Evolutionary conservation across 23 tunicate genomes (phyloP), one percentile per base, ranked within the genome.

Genomic region (Pegea sp.): DNA sequence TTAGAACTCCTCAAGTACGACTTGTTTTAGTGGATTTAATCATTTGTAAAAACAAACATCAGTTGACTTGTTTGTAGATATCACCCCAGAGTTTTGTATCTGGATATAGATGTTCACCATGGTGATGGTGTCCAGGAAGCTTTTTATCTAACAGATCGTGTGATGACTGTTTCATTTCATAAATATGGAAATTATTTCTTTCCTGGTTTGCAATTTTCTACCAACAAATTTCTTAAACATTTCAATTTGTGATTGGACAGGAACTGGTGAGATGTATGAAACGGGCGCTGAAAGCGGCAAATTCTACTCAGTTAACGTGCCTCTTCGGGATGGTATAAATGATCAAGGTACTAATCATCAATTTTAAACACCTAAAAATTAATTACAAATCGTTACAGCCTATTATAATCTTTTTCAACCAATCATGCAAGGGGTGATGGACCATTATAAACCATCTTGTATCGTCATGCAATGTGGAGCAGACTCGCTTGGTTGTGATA

Each of bases 111-210:
- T 72, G 99, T 91, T 23, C 99, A 91, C 30, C 99, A 91, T 69
- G 99, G 99, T 56, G 99, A 91, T 64, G 99, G 99, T 21, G 99
- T 91, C 3, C 99, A 91, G 48, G 99, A 91, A 52, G 99, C 99
- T 13, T 91, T 91, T 68, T 91, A 78, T 53, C 61, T 78, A 19
- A 78, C 99, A 5, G 99, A 91, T 60, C 60, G 99, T 51, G 99
- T 91, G 4, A 91, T 91, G 99, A 91, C 99, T 28, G 99, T 91
- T 5, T 91, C 99, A 22, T 91, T 91, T 56, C 99, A 91, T 48
- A 91, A 91, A 59, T 91, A 91, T 49, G 99, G 99, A 31, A 78
- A 78, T 57, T 72, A 78, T 32, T 91, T 91, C 42, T 91, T 91
- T 52, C 99, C 99, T 51, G 79, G 56, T 52, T n/a, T 38, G 46